phyloP scores from a whole-genome alignment of 2,797 vertebrate genomes.

The Sylvia borin region DNA sequence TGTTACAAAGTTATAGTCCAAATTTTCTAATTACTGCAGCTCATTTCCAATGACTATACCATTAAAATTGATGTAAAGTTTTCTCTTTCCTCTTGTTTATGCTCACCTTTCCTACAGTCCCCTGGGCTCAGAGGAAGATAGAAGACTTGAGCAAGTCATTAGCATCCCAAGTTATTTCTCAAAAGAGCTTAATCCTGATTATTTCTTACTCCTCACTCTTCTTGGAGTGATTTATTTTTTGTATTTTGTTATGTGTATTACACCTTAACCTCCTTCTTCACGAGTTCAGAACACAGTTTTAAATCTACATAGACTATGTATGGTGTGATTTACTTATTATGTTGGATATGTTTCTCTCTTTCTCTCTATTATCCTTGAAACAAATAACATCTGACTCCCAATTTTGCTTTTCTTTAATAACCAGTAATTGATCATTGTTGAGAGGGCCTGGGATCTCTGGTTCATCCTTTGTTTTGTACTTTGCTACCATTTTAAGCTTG shows the following conservation, averaged over 20 bases:
- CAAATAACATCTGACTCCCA: not conserved
- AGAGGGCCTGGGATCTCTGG: not conserved
- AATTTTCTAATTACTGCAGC: not conserved
- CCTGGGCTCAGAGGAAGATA: not conserved
- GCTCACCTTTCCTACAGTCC: not conserved
- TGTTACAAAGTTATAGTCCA: not conserved
- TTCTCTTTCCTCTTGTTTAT: not conserved
- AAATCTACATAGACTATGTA: not conserved
- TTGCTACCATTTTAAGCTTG: not conserved
- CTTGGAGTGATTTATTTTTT: not conserved
- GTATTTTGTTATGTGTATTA: not conserved
- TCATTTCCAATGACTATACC: not conserved
- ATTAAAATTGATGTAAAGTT: not conserved
- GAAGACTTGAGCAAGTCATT: rapidly evolving
- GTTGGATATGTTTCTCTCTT: not conserved
- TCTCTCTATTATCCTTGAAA: not conserved
- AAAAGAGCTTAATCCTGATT: not conserved
- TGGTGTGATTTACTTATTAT: not conserved
- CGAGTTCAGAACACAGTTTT: not conserved
- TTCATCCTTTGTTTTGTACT: not conserved
- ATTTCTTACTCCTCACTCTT: not conserved
- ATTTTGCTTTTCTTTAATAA: not conserved
- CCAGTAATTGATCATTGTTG: not conserved
- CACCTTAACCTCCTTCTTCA: not conserved
- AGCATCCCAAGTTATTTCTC: not conserved